Evolutionary conservation across 2,888 invertebrate genomes (phyloP), one percentile per base, ranked within the genome.

Genomic region (Drosophila antonietae): DNA sequence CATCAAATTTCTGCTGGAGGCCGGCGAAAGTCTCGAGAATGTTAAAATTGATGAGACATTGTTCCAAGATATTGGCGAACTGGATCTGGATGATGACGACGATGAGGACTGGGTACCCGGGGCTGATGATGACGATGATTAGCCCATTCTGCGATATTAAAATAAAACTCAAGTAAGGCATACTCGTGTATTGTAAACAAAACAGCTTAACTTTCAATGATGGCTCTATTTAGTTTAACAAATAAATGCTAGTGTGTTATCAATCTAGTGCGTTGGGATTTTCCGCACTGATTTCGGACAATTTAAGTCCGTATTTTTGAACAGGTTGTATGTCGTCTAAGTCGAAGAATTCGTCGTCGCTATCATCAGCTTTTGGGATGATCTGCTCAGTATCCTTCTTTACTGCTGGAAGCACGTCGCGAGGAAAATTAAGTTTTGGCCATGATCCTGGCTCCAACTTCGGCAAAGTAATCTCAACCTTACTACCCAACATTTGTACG

Each of bases 21-120:
- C 97, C 95, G 93, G 93, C 0, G 93, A 93, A 33, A 90, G 88
- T 9, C 91, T 93, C 75, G 93, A 93, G 63, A 93, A 79, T 79
- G 97, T 98, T 43, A 97, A 98, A 93, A 98, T 98, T 49, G 98
- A 98, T 93, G 98, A 98, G 93, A 96, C 97, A 23, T 93, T 98
- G 20, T 98, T 98, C 92, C 97, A 98, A 95, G 96, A 97, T 91
- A 92, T 97, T 84, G 97, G 97, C 78, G 97, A 97, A 90, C 93
- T 97, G 60, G 97, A 97, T 37, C 73, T 92, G 74, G 92, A 90
- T 61, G 92, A 91, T 15, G 92, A 92, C 8, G 95, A 95, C 52
- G 95, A 96, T 53, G 94, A 94, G 80, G 96, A 96, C 91, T 96
- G 95, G 92, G 95, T 94, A 37, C 95, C 95, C 0, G 94, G 94